Evolutionary conservation across 2,113 vertebrate genomes (phyloP).

Genomic region (Grus americana): DNA sequence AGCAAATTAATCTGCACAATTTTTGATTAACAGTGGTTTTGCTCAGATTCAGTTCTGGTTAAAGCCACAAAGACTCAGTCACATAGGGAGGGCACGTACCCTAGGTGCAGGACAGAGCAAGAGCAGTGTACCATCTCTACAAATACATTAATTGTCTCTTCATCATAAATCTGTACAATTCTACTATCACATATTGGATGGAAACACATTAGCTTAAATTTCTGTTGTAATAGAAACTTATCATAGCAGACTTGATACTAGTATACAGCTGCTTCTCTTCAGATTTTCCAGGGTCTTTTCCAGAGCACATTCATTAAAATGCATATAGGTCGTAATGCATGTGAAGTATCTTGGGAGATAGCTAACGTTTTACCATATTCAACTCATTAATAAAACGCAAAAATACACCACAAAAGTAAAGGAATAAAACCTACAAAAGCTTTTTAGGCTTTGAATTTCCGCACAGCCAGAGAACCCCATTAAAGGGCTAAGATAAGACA

Average conservation of each 20-base stretch:
- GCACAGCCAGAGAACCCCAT: not conserved
- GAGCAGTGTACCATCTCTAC: accelerated
- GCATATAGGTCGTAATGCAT: not conserved
- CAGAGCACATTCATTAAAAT: not conserved
- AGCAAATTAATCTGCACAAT: not conserved
- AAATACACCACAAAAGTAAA: not conserved
- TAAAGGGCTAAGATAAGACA: not conserved
- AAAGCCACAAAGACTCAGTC: not conserved
- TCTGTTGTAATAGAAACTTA: not conserved
- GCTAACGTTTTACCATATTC: not conserved
- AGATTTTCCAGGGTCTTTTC: not conserved
- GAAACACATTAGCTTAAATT: not conserved
- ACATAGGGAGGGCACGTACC: not conserved
- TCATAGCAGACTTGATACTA: not conserved
- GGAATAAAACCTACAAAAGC: not conserved
- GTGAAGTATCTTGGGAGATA: not conserved
- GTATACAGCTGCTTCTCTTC: not conserved
- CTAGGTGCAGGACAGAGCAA: not conserved
- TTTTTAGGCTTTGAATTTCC: not conserved
- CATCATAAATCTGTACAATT: not conserved
- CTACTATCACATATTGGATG: not conserved
- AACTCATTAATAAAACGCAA: not conserved
- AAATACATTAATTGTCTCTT: not conserved
- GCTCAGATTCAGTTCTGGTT: not conserved
- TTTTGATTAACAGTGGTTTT: not conserved